These are phyloP conservation scores for Megaustenia siamemsis DNA, from an alignment of 2,888 invertebrate genomes.

Conservation along the genomic window DNA sequence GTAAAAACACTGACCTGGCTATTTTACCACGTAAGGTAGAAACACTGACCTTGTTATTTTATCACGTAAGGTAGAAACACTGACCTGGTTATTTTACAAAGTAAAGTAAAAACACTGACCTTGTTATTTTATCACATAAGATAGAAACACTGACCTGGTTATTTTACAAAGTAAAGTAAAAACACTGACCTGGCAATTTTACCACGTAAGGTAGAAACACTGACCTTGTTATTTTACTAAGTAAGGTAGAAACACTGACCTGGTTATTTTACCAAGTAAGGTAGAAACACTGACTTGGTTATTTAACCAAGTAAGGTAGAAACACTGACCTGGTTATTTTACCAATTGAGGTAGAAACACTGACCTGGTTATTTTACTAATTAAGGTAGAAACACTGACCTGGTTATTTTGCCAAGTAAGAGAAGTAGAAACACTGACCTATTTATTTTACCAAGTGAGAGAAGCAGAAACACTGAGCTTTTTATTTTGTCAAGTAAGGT, in stretches of 20 bases:
- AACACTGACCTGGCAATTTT: neutral
- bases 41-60: neutral
- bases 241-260: neutral
- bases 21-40: neutral
- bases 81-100: neutral
- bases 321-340: neutral
- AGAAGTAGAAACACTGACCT: too few relatives aligned
- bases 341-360: neutral
- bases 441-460: neutral
- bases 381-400: too few relatives aligned
- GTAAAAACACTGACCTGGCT: neutral
- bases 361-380: neutral
- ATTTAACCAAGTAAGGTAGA: too few relatives aligned
- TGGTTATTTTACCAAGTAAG: neutral
- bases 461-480: neutral
- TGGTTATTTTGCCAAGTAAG: too few relatives aligned
- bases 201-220: too few relatives aligned
- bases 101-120: too few relatives aligned
- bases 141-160: too few relatives aligned
- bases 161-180: neutral
- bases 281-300: too few relatives aligned
- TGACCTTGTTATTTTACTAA: neutral
- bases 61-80: neutral
- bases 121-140: too few relatives aligned
- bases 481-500: neutral